Evolutionary conservation across 2,888 invertebrate genomes (phyloP), one percentile per base, ranked within the genome.

Genomic region (Andricus curvator): DNA sequence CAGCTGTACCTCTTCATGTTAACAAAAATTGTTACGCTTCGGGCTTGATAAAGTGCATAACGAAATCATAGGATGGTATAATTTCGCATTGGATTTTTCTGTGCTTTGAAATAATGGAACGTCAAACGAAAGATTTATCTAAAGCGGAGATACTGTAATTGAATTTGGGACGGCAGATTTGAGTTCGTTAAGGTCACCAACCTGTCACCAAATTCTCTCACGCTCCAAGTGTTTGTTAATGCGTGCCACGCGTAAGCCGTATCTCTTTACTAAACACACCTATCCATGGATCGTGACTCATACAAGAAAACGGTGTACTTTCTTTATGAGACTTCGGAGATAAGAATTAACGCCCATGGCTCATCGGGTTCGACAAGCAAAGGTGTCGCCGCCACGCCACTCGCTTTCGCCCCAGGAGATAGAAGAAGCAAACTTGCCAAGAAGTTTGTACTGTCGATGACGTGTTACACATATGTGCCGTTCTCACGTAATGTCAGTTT

Each of bases 291-390:
- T 79, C 79, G 64, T 79, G 81, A 78, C 78, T 80, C 82, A 79
- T 77, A 64, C 76, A 74, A 67, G 82, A 67, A 80, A 78, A 78
- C 82, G 78, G 67, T 65, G 67, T 81, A 51, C 22, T 78, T 77
- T 66, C 77, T 44, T 80, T 74, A 66, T 60, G 62, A 76, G 51
- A 74, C 25, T 76, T 77, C 66, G 77, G 77, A 66, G 80, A 78
- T 80, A 80, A 77, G 76, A 77, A 77, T 64, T 51, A 44, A 77
- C 64, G 66, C 68, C 65, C 56, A 74, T 70, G 56, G 67, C 74
- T 60, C 68, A 82, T 85, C 80, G 74, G 68, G 68, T 79, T 85
- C 81, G 82, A 76, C 85, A 83, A 87, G 85, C 81, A 84, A 84
- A 84, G 84, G 85, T 81, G 80, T 81, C 83, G 83, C 82, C 82